These are phyloP conservation scores for Polydrusus cervinus DNA, from an alignment of 2,888 invertebrate species.

Conservation along the genomic window DNA sequence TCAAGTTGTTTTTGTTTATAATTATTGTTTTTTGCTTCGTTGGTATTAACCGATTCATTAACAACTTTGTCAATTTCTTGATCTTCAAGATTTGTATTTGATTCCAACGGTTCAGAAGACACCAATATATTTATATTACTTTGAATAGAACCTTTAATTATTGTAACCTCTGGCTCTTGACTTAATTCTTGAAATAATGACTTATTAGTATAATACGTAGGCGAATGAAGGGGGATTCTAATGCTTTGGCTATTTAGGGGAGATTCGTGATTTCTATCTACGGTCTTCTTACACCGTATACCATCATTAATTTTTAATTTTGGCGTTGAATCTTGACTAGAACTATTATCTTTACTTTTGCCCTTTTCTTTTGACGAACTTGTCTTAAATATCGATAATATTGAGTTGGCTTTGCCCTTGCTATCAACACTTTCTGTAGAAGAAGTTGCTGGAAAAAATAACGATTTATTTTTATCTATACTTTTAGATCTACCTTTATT, in stretches of 20 bases:
- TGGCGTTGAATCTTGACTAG: constrained; percentile 47
- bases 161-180: constrained; percentile 74
- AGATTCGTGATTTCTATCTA: constrained; percentile 74
- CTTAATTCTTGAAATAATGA: constrained; percentile 65
- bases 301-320: constrained; percentile 61
- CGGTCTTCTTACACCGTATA: constrained; percentile 55
- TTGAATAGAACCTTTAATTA: constrained; percentile 65
- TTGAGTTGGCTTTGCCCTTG: constrained; percentile 77
- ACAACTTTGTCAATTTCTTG: background rate
- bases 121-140: background rate
- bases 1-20: background rate
- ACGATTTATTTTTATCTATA: constrained; percentile 73
- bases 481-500: constrained; percentile 69
- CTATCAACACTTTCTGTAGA: constrained; percentile 70
- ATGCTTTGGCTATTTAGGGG: constrained; percentile 78
- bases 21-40: background rate
- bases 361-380: constrained; percentile 72
- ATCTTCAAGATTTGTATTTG: background rate
- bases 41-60: background rate
- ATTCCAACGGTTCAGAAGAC: background rate
- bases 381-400: constrained; percentile 80
- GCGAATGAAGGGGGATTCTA: constrained; percentile 84
- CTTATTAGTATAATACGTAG: constrained; percentile 77
- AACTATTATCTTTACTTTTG: constrained; percentile 66
- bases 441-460: constrained; percentile 74